These are phyloP conservation scores for Lithophane leautieri DNA, from an alignment of 2,888 invertebrate genomes.

Conservation along the genomic window DNA sequence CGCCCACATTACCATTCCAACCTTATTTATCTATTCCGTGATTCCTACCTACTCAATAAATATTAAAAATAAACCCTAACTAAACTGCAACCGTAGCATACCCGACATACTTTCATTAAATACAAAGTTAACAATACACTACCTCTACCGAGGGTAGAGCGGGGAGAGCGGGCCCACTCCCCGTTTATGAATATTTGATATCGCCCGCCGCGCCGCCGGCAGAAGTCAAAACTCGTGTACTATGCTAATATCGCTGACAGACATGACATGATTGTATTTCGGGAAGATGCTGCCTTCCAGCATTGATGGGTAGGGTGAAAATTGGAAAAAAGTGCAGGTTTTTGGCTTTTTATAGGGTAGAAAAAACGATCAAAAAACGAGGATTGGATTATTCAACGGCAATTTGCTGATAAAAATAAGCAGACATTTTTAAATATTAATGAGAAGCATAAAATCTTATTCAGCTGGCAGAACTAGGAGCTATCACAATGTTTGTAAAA, in stretches of 20 bases:
- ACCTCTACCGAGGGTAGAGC: constrained; percentile 57
- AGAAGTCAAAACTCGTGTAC: constrained; percentile 73
- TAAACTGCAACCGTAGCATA: neutral
- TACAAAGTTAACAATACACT: constrained; percentile 42
- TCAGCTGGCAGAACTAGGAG: neutral
- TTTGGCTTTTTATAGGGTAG: neutral
- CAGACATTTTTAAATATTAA: neutral
- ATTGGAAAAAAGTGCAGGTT: neutral
- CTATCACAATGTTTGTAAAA: neutral
- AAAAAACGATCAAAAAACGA: neutral
- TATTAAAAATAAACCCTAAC: neutral
- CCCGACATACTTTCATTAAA: constrained; percentile 32
- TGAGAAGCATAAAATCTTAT: neutral
- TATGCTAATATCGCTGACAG: constrained; percentile 70
- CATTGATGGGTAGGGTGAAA: neutral
- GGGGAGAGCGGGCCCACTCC: constrained; percentile 67
- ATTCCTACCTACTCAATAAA: neutral
- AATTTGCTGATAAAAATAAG: neutral
- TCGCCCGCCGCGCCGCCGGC: constrained; percentile 62
- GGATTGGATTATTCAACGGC: too few relatives aligned
- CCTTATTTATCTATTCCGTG: too few relatives aligned
- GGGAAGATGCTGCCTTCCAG: constrained; percentile 24
- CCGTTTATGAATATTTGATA: constrained; percentile 86
- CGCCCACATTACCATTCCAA: too few relatives aligned
- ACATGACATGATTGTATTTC: constrained; percentile 52